These are phyloP conservation scores for Chaetodon trifascialis DNA, from an alignment of 2,113 vertebrate species.

Conservation along the genomic window DNA sequence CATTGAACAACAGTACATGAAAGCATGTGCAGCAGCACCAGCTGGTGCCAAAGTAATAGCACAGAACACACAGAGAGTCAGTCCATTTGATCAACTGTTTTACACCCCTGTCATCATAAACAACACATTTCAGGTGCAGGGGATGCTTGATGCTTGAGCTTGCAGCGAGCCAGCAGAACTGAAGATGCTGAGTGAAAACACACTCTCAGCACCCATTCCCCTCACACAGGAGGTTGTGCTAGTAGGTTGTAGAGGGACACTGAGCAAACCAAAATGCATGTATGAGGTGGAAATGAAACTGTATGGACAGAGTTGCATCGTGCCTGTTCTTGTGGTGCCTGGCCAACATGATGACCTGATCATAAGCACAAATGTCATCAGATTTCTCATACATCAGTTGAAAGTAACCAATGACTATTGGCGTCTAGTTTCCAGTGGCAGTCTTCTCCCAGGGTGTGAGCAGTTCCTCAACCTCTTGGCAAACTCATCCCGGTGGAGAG, in stretches of 20 bases:
- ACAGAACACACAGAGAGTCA: constrained; percentile 20
- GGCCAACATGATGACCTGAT: constrained; percentile 43
- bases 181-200: neutral
- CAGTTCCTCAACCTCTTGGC: constrained; percentile 17
- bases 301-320: neutral
- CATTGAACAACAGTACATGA: neutral
- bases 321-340: constrained; percentile 34
- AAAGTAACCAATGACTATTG: constrained; percentile 13
- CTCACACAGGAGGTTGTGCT: neutral
- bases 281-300: constrained; percentile 6
- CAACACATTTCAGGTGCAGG: neutral
- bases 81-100: constrained; percentile 23
- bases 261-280: constrained; percentile 32
- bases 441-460: neutral
- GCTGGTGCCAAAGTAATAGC: constrained; percentile 9
- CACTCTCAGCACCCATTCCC: neutral
- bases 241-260: constrained; percentile 35
- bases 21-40: constrained; percentile 14
- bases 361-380: constrained; percentile 19
- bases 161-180: constrained; percentile 15
- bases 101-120: constrained; percentile 32
- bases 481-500: neutral
- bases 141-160: constrained; percentile 54
- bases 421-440: constrained; percentile 10
- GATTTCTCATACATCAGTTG: neutral